Percentiles rank a stretch among this genome's conserved stretches.
Conservation (phyloP, 2,113 vertebrate species). For the Ictidomys tridecemlineatus region DNA sequence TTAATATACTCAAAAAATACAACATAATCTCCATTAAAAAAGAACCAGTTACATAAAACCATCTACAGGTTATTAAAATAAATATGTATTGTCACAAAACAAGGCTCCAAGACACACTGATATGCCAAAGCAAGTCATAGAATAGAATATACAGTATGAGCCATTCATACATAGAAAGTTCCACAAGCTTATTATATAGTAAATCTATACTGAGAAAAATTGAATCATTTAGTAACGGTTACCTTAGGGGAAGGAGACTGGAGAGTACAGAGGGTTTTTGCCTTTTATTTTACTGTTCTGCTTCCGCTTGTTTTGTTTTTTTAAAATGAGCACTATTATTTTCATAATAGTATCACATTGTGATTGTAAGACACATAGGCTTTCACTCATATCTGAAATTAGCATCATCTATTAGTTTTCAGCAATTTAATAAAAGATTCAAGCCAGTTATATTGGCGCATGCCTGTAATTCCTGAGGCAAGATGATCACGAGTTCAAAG, state of each 20-base stretch:
- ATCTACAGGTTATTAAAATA: not conserved
- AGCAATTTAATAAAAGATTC: not conserved
- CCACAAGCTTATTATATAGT: not conserved
- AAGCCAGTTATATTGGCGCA: not conserved
- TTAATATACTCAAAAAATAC: not conserved
- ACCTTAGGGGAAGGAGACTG: not conserved
- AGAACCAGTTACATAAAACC: not conserved
- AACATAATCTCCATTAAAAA: not conserved
- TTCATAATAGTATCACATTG: not conserved
- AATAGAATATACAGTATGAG: not conserved
- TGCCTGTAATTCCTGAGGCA: no score
- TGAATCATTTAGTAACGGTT: not conserved
- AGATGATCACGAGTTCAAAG: no score
- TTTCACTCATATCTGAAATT: slow-evolving; percentile 13
- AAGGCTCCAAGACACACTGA: not conserved
- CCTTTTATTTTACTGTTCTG: not conserved
- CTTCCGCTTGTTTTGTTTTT: not conserved
- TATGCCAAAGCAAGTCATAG: not conserved
- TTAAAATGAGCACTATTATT: not conserved
- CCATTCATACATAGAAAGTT: not conserved
- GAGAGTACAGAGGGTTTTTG: not conserved
- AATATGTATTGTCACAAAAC: not conserved
- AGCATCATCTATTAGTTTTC: not conserved
- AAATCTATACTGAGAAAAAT: not conserved
- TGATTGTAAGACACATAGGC: slow-evolving; percentile 5